phyloP scores from a whole-genome alignment of 2,888 invertebrate genomes.

The Bimastos eiseni region DNA sequence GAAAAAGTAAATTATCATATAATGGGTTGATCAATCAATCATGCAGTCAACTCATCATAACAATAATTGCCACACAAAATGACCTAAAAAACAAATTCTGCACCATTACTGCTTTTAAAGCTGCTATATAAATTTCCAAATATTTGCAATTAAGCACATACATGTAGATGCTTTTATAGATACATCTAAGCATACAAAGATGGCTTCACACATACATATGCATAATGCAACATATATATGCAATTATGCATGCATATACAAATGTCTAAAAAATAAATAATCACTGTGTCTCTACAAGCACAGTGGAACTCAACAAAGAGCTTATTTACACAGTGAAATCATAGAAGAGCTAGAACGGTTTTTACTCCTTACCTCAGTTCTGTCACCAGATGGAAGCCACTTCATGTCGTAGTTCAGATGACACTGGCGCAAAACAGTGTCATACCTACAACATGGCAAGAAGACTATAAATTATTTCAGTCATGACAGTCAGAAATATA shows the following conservation, averaged over 20 bases:
- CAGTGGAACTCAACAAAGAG: background rate
- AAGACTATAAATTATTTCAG: no score
- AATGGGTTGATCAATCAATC: background rate
- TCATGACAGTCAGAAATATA: no score
- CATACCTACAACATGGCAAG: background rate
- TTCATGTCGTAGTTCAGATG: background rate
- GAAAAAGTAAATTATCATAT: background rate
- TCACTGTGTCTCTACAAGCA: background rate
- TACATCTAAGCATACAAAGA: background rate
- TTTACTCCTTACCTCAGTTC: background rate
- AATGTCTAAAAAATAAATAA: background rate
- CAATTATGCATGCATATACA: background rate
- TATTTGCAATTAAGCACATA: background rate
- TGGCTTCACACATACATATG: background rate
- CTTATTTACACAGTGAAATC: background rate
- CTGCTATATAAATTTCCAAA: background rate
- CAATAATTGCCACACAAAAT: background rate
- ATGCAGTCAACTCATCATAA: background rate
- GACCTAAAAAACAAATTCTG: background rate
- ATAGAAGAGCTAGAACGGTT: background rate
- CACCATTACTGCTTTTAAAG: background rate
- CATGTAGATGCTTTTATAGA: background rate
- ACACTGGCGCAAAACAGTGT: slow-evolving; percentile 17
- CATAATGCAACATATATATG: background rate
- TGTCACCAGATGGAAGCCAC: slow-evolving; percentile 7